phyloP scores from a whole-genome alignment of 2,113 vertebrate species.

The Ceyx margarethae region DNA sequence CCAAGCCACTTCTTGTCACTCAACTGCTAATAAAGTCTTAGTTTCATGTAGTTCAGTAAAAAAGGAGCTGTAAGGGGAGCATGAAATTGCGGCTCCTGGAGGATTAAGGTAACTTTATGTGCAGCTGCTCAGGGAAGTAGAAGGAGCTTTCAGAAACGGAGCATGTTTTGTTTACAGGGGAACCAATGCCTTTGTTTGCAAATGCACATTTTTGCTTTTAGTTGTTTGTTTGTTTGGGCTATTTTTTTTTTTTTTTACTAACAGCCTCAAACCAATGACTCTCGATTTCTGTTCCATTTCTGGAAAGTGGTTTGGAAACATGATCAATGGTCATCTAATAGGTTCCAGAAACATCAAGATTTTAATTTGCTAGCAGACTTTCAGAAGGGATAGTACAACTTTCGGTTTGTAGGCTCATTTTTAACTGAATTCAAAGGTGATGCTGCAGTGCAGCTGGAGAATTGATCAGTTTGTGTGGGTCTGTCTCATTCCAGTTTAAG shows the following conservation, averaged over 20 bases:
- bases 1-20: background rate
- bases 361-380: background rate
- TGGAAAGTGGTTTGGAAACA: background rate
- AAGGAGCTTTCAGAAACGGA: background rate
- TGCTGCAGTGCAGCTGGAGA: background rate
- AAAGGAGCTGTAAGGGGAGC: background rate
- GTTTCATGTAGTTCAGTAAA: background rate
- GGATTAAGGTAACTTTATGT: conserved; percentile 1
- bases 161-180: conserved; percentile 1
- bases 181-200: background rate
- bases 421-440: background rate
- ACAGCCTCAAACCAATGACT: background rate
- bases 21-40: background rate
- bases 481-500: background rate
- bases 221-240: background rate
- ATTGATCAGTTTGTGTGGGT: background rate
- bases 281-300: background rate
- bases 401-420: background rate
- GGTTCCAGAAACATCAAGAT: background rate
- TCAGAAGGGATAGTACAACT: background rate
- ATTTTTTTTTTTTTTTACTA: background rate
- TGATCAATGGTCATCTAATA: background rate
- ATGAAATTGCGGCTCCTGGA: background rate
- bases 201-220: background rate
- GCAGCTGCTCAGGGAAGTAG: conserved; percentile 15